phyloP scores from a whole-genome alignment of 92 coral and sea anemone genomes.

The Heteractis magnifica region DNA sequence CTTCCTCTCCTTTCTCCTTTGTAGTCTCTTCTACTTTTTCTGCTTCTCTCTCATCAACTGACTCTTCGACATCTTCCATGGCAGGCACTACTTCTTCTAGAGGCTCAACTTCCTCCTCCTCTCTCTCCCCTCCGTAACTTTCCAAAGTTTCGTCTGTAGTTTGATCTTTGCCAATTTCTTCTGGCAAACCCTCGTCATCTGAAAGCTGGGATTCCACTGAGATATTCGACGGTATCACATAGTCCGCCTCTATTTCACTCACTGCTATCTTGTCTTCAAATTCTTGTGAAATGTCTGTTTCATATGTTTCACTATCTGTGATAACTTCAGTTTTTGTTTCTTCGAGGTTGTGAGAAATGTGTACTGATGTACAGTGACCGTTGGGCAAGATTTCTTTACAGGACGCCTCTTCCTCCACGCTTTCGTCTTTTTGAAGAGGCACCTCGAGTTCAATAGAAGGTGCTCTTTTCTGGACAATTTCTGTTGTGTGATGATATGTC shows the following conservation, averaged over 20 bases:
- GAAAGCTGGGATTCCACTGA: background rate
- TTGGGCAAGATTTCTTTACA: constrained; percentile 16
- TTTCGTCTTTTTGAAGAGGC: constrained; percentile 27
- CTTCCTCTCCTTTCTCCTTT: background rate
- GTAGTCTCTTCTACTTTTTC: background rate
- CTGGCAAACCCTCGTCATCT: background rate
- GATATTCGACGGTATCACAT: background rate
- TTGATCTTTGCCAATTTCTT: background rate
- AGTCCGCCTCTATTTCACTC: background rate
- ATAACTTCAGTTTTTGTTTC: background rate
- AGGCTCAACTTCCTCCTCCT: background rate
- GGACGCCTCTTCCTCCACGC: constrained; percentile 9
- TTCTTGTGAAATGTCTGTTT: constrained; percentile 5
- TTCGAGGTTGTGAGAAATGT: constrained; percentile 21
- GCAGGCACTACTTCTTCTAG: background rate
- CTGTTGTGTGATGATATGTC: constrained; percentile 19
- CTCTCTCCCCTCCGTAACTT: background rate
- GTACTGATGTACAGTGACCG: constrained; percentile 21
- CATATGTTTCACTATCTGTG: constrained; percentile 6
- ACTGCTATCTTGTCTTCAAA: background rate
- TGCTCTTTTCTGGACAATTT: constrained; percentile 21
- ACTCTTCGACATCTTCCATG: constrained; percentile 4
- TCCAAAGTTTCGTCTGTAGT: background rate
- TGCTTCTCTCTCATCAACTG: background rate
- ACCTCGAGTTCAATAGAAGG: constrained; percentile 25